Evolutionary conservation across 2,888 invertebrate genomes (phyloP).

Genomic region (Liopterus haemorrhoidalis): DNA sequence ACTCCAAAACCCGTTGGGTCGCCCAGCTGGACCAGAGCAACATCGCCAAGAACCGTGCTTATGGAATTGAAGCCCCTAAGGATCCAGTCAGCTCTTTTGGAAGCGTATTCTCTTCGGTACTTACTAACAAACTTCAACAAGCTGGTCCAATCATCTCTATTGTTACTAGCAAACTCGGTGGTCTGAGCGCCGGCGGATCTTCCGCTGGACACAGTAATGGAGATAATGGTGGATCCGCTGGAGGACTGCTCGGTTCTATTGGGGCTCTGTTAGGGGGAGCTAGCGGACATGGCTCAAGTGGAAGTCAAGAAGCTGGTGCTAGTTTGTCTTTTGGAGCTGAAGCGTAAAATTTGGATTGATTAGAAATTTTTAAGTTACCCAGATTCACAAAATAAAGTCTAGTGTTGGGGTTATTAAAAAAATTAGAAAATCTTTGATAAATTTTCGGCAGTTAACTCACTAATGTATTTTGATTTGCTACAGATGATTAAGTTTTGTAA

Average conservation of each 20-base stretch:
- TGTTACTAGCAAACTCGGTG: constrained; percentile 60
- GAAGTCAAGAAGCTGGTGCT: constrained; percentile 36
- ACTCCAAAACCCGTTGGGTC: constrained; percentile 69
- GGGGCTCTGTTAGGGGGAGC: constrained; percentile 18
- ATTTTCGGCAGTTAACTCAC: too few relatives aligned
- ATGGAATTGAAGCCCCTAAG: constrained; percentile 62
- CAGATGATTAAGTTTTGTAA: too few relatives aligned
- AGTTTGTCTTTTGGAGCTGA: too few relatives aligned
- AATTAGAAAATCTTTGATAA: too few relatives aligned
- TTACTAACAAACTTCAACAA: constrained; percentile 57
- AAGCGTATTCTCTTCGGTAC: constrained; percentile 61
- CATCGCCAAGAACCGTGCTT: constrained; percentile 68
- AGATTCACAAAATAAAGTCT: too few relatives aligned
- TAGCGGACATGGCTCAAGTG: constrained; percentile 31
- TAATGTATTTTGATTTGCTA: too few relatives aligned
- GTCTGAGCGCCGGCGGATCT: constrained; percentile 48
- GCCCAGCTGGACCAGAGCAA: constrained; percentile 65
- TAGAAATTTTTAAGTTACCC: too few relatives aligned
- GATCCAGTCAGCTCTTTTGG: constrained; percentile 51
- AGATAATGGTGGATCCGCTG: constrained; percentile 34
- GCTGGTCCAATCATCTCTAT: constrained; percentile 55
- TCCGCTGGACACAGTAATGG: constrained; percentile 43
- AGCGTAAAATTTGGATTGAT: too few relatives aligned
- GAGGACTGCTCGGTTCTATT: constrained; percentile 24
- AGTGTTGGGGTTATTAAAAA: too few relatives aligned